These are phyloP conservation scores for Brachirus orientalis DNA, from an alignment of 2,113 vertebrate species.

Conservation along the genomic window DNA sequence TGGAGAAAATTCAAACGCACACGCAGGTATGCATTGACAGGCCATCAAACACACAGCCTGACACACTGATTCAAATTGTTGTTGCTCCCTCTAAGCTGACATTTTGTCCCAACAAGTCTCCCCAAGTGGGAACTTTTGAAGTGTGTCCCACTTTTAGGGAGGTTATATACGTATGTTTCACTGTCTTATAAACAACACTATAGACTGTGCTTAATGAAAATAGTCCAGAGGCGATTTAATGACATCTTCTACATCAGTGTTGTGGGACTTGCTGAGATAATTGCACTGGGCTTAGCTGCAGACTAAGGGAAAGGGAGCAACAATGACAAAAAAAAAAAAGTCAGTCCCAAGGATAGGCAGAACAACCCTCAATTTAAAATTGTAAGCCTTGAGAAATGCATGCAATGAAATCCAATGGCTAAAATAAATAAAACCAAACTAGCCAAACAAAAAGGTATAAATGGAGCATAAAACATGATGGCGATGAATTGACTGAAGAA, in stretches of 20 bases:
- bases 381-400: slow-evolving; percentile 54
- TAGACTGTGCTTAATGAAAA: slow-evolving; percentile 71
- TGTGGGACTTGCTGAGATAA: slow-evolving; percentile 66
- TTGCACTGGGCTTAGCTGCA: slow-evolving; percentile 65
- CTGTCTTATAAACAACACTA: slow-evolving; percentile 59
- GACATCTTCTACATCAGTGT: slow-evolving; percentile 71
- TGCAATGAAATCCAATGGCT: slow-evolving; percentile 59
- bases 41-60: slow-evolving; percentile 34
- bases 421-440: slow-evolving; percentile 62
- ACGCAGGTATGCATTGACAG: slow-evolving; percentile 8
- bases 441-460: slow-evolving; percentile 36
- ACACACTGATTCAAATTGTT: slow-evolving; percentile 61
- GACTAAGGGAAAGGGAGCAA: slow-evolving; percentile 55
- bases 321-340: slow-evolving; percentile 55
- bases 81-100: slow-evolving; percentile 36
- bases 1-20: slow-evolving; percentile 45
- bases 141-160: slow-evolving; percentile 20
- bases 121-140: slow-evolving; percentile 48
- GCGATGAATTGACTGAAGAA: slow-evolving; percentile 30
- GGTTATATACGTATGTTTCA: slow-evolving; percentile 32
- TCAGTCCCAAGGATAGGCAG: slow-evolving; percentile 40
- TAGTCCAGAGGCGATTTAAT: slow-evolving; percentile 70
- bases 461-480: slow-evolving; percentile 18
- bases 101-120: slow-evolving; percentile 43
- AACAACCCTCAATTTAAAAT: slow-evolving; percentile 58